Evolutionary conservation across 2,113 vertebrate species (phyloP), one percentile per base, ranked within the genome.

Genomic region (Eulemur macaco): DNA sequence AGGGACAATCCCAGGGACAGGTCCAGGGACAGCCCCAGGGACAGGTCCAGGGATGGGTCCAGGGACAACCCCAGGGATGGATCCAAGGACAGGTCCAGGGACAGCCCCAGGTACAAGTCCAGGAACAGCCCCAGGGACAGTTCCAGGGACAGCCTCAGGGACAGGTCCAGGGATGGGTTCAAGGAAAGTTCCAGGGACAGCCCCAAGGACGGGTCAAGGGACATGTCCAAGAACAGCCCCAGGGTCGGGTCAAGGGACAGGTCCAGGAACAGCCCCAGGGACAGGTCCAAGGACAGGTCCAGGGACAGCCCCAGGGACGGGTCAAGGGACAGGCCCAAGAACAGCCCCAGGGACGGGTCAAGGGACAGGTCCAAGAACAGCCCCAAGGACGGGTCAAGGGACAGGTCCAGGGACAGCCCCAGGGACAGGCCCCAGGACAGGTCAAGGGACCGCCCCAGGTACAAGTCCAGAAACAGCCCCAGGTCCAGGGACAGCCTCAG

Each of bases 371-470:
- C 66, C 66, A 42, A 23, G 8, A 12, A 25, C 12, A 27, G 69
- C 1, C 13, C 11, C 39, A 73, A 12, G 39, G 3, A 45, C 6
- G 13, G 39, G 6, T 9, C 45, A 1, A 47, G 6, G 9, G 45
- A 47, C 45, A 47, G 45, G 8, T 10, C 47, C 0, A 50, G 66
- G 66, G 18, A 68, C 66, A 68, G 64, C 5, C 63, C 17, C 66
- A n/a, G 66, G 2, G 8, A 20, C 45, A 6, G 47, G 12, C 2
- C 47, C 0, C 12, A 3, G 47, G 1, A 50, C n/a, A 69, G n/a
- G 9, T 69, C 34, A 9, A 69, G 66, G 20, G 0, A 37, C 15
- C 10, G 34, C 17, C 5, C 37, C 21, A 3, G 11, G 37, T 23
- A 42, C 37, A 71, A 9, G 11, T 6, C 9, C 10, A 1, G 11